A percentile compares a stretch with the other conserved stretches of the same genome.
These are phyloP conservation scores for Chelon labrosus DNA, from an alignment of 2,797 vertebrate species.

Conservation along the genomic window DNA sequence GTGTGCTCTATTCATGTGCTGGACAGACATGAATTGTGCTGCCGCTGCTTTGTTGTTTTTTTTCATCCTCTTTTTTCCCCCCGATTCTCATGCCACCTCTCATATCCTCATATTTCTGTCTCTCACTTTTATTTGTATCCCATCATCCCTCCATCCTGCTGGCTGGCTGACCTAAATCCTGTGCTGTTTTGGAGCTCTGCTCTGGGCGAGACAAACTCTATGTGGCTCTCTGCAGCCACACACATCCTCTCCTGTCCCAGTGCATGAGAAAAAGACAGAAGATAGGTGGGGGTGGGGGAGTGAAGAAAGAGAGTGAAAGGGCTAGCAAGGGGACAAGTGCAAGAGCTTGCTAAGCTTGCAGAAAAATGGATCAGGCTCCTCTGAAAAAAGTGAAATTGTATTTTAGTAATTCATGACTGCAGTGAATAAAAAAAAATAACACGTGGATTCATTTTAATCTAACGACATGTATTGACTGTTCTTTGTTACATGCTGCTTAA, in stretches of 20 bases:
- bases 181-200: conserved; percentile 74
- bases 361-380: conserved; percentile 4
- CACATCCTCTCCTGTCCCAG: conserved; percentile 72
- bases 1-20: conserved; percentile 11
- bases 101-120: conserved; percentile 62
- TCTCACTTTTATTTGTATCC: conserved; percentile 66
- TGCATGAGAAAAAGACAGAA: conserved; percentile 45
- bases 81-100: conserved; percentile 43
- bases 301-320: conserved; percentile 10
- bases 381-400: not conserved
- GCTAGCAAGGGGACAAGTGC: conserved; percentile 9
- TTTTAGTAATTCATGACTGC: not conserved
- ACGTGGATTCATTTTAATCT: not conserved
- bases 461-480: not conserved
- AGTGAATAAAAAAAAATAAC: conserved; percentile 5
- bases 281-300: conserved; percentile 24
- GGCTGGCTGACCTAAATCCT: conserved; percentile 83
- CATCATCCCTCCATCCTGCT: conserved; percentile 70
- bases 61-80: conserved; percentile 35
- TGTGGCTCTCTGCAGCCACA: conserved; percentile 65
- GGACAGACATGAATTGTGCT: conserved; percentile 39
- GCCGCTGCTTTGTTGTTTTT: conserved; percentile 19
- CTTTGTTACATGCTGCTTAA: not conserved
- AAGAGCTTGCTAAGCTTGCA: conserved; percentile 6
- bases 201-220: conserved; percentile 77